phyloP scores from a whole-genome alignment of 2,888 invertebrate genomes.

The Sinopyrophorus schimmeli region DNA sequence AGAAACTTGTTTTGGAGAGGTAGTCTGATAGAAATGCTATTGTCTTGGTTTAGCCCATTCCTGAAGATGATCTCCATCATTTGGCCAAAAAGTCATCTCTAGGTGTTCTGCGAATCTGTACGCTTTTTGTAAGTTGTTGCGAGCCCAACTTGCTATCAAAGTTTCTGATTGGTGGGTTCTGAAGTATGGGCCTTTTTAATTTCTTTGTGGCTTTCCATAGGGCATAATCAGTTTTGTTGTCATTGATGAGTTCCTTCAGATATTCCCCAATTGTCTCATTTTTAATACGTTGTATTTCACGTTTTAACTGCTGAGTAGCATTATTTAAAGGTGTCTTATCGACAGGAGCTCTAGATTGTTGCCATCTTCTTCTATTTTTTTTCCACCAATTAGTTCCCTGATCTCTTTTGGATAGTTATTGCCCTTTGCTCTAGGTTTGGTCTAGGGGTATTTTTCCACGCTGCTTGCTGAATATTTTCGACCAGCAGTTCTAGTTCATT shows the following conservation, averaged over 20 bases:
- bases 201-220: conserved; percentile 4
- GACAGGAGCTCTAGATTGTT: conserved; percentile 9
- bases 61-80: conserved; percentile 2
- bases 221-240: conserved; percentile 1
- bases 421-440: conserved; percentile 12
- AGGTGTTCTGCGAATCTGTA: conserved; percentile 13
- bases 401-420: conserved; percentile 20
- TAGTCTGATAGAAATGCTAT: conserved; percentile 12
- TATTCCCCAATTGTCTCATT: conserved; percentile 14
- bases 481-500: conserved; percentile 8
- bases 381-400: conserved; percentile 6
- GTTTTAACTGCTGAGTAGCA: conserved; percentile 12
- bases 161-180: conserved; percentile 13
- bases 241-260: conserved; percentile 7
- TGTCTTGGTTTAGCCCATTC: conserved; percentile 11
- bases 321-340: conserved; percentile 13
- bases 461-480: conserved; percentile 16
- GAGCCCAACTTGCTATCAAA: conserved; percentile 7
- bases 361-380: conserved; percentile 17
- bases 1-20: conserved; percentile 5
- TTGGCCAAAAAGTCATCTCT: conserved; percentile 13
- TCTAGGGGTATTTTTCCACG: conserved; percentile 14
- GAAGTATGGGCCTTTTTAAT: conserved; percentile 7
- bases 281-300: conserved; percentile 10
- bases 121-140: conserved; percentile 7